Percentiles rank a stretch among this genome's conserved stretches.
phyloP scores from a whole-genome alignment of 2,797 vertebrate species.

The Lepilemur ruficaudatus region DNA sequence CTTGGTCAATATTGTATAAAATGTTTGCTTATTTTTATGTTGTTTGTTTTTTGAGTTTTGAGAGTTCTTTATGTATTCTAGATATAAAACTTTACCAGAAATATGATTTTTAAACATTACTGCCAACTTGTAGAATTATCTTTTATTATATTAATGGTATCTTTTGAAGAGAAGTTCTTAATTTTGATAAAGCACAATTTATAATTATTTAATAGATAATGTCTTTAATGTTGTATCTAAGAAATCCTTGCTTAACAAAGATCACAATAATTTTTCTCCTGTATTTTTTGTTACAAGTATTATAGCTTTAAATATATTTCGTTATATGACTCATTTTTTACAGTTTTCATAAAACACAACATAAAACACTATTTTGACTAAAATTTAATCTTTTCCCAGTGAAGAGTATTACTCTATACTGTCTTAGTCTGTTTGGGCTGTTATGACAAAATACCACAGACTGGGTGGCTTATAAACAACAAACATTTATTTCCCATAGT shows the following conservation, averaged over 20 bases:
- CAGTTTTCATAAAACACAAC: background rate
- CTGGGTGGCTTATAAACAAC: background rate
- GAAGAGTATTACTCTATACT: background rate
- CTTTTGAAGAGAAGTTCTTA: background rate
- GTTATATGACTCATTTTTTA: background rate
- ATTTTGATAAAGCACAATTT: slow-evolving; percentile 6
- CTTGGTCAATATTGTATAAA: background rate
- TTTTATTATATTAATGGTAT: background rate
- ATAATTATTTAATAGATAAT: background rate
- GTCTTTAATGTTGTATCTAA: background rate
- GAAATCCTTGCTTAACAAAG: background rate
- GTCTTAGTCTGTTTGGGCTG: background rate
- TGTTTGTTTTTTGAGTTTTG: background rate
- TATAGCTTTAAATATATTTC: background rate
- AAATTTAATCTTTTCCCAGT: background rate
- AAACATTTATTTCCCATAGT: background rate
- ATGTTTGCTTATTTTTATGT: background rate
- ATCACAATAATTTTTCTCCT: background rate
- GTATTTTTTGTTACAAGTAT: background rate
- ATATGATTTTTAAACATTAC: background rate
- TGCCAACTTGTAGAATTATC: background rate
- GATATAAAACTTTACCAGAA: background rate
- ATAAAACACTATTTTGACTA: background rate
- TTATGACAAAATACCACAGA: background rate
- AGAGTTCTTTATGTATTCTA: background rate